These are phyloP conservation scores for Balaenoptera acutorostrata DNA, from an alignment of 2,113 vertebrate species.

Conservation along the genomic window DNA sequence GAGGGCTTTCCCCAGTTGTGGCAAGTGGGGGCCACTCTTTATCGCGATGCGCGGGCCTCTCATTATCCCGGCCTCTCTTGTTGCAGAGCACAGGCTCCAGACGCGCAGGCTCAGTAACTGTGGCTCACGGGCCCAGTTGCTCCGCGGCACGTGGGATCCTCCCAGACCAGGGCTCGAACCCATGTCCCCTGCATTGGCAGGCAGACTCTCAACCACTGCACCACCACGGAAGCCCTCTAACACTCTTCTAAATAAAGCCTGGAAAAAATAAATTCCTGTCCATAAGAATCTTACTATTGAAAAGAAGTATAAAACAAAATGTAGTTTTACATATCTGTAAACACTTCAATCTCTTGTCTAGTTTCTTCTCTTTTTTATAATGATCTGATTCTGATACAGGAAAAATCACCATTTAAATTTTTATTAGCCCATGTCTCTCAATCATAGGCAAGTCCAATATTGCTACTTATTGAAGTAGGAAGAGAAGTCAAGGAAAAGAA, in stretches of 20 bases:
- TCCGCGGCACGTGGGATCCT: no score
- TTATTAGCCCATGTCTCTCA: neutral
- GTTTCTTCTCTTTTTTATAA: neutral
- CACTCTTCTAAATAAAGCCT: neutral
- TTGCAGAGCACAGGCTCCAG: no score
- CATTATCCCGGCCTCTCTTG: no score
- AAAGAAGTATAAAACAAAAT: neutral
- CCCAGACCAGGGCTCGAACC: no score
- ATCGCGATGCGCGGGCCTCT: no score
- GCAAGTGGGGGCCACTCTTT: no score
- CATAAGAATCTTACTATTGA: neutral
- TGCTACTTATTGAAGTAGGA: conserved; percentile 18
- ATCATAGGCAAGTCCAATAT: neutral
- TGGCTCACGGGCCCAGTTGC: no score
- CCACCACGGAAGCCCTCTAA: neutral
- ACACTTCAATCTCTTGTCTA: neutral
- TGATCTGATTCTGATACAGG: neutral
- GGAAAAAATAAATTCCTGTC: neutral
- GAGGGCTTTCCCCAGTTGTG: no score
- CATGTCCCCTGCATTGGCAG: no score
- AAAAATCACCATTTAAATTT: neutral
- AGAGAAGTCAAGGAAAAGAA: conserved; percentile 26
- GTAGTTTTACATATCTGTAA: neutral
- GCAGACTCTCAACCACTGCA: no score
- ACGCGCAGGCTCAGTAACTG: no score